Base-by-base conservation (phyloP, 2,888 invertebrate genomes). In the Notocelia uddmanniana region DNA sequence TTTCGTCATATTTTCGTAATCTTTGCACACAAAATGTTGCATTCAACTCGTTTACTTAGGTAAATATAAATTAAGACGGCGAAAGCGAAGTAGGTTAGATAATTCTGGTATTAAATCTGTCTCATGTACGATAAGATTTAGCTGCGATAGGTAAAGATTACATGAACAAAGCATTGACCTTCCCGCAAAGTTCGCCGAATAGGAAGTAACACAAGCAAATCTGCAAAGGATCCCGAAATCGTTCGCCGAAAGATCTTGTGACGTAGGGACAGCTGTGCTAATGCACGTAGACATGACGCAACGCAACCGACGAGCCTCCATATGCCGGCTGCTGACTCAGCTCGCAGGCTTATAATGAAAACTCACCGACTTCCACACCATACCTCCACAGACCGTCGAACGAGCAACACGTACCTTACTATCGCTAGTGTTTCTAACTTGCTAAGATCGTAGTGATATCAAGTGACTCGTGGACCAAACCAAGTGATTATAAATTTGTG, bases 341-440 rank as follows among this genome's bases (percentile, higher is more conserved):
- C 52, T 23, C n/a, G 18, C 37, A 54, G 64, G 34, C 54, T 89
- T 92, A 91, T 90, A 92, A 89, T 85, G 85, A 83, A 83, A 83
- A 82, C 80, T 81, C 80, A 83, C 76, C 74, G 80, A 80, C 79
- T 76, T 75, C 76, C 76, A 81, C 81, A 82, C 76, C 92, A 93
- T 79, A 90, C 81, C 80, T 84, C 80, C 86, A 79, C 85, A 85
- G 85, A 83, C 81, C 85, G 87, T 76, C 87, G 78, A 80, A 80
- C 81, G 78, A 83, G 84, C 74, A 82, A 84, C 89, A 92, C 92
- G 89, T 84, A 5, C 26, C 15, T n/a, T n/a, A 13, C 15, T 41
- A 31, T 5, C 5, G 18, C 64, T 68, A 69, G 74, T 74, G 54
- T 60, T 77, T 77, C 68, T 71, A 66, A 73, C 37, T 59, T 37